These are phyloP conservation scores for Platerodrilus igneus DNA, from an alignment of 2,888 invertebrate genomes.

Conservation along the genomic window DNA sequence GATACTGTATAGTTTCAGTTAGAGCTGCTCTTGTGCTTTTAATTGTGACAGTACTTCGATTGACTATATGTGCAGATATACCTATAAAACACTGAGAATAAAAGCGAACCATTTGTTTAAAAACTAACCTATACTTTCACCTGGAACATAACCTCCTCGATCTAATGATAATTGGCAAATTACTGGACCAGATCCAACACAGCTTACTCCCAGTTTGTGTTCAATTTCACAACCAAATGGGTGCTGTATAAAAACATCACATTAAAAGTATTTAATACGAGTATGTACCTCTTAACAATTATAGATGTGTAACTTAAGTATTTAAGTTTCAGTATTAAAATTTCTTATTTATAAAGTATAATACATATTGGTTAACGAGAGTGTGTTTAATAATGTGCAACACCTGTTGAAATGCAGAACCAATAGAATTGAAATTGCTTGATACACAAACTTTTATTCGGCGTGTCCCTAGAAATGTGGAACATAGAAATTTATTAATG, in stretches of 20 bases:
- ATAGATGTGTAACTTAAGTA: no score
- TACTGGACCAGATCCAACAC: constrained; percentile 83
- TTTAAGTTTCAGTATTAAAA: no score
- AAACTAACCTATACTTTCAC: constrained; percentile 73
- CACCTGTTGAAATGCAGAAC: no score
- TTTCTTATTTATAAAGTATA: no score
- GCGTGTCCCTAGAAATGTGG: no score
- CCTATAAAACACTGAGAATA: constrained; percentile 30
- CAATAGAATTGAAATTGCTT: no score
- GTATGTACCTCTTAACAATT: no score
- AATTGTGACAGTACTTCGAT: constrained; percentile 80
- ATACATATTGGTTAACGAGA: no score
- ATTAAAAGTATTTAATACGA: no score
- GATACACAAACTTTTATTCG: no score
- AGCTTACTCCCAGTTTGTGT: constrained; percentile 83
- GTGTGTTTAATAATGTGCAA: no score
- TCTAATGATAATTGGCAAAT: constrained; percentile 81
- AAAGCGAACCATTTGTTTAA: constrained; percentile 3
- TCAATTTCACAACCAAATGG: constrained; percentile 88
- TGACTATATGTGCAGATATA: constrained; percentile 76
- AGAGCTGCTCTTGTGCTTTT: constrained; percentile 81
- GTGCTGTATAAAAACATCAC: constrained; percentile 66
- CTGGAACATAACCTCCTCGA: constrained; percentile 91
- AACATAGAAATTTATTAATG: no score
- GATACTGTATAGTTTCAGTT: constrained; percentile 84